A percentile compares a stretch with the other conserved stretches of the same genome.
Evolutionary conservation across 2,113 vertebrate genomes (phyloP).

Genomic region (Strigops habroptila): DNA sequence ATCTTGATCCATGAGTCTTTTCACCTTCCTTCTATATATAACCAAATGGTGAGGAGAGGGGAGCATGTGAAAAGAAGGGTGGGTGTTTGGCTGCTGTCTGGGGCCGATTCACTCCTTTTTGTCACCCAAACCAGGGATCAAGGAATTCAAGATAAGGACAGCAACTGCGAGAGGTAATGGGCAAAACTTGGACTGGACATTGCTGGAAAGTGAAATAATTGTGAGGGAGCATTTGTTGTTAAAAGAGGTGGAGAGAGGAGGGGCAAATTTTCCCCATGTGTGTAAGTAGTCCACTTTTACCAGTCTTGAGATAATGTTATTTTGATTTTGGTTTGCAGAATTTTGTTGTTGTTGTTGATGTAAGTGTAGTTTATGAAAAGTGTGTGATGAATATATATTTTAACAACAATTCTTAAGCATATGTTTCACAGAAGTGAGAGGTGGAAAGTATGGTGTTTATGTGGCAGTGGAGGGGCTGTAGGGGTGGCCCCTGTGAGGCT

Average conservation of each 20-base stretch:
- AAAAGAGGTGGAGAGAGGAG: neutral
- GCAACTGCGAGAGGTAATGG: neutral
- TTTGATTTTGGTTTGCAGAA: neutral
- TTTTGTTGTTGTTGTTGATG: neutral
- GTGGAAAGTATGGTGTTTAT: neutral
- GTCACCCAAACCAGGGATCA: neutral
- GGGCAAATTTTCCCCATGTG: neutral
- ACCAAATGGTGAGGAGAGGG: neutral
- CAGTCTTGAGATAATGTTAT: neutral
- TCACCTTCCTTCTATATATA: neutral
- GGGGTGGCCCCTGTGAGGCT: fast-evolving
- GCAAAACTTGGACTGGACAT: neutral
- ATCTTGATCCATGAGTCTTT: neutral
- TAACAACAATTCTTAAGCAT: neutral
- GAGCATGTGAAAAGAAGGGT: neutral
- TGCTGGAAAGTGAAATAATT: neutral
- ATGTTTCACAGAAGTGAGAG: neutral
- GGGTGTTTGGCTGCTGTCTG: neutral
- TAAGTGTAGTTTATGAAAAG: neutral
- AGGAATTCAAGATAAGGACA: neutral
- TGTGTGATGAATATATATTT: neutral
- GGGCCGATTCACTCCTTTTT: neutral
- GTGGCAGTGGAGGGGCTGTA: neutral
- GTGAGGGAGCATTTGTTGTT: neutral
- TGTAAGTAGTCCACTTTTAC: neutral